Base-by-base conservation (phyloP, 2,797 vertebrate species). In the Lycodopsis pacificus region DNA sequence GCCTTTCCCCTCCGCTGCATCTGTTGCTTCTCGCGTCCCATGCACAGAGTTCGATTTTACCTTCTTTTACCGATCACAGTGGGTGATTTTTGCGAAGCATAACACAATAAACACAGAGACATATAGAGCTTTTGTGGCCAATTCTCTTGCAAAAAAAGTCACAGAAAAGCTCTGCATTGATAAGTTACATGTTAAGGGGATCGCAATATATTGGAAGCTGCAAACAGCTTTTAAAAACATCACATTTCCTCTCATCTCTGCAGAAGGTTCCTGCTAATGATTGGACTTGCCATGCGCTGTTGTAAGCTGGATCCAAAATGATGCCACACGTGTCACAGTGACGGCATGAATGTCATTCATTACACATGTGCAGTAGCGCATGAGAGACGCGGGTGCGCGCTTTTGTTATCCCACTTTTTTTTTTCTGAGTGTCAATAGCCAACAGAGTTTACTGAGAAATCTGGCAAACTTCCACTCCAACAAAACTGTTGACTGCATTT, bases 401-500 rank as follows among this genome's bases (percentile, higher is more conserved):
- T 81, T 34, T 59, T 63, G 65, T 77, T 58, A 84, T 85, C 69
- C 40, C 32, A 65, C 70, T 53, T 78, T 58, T 30, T 58, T 30
- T 30, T 73, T 66, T 57, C 17, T 36, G 22, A 61, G 59, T 71
- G 69, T 86, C 75, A 80, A 66, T 86, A 77, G 83, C 76, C 81
- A 7, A 51, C 81, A 25, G 65, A 73, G 66, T 82, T 85, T 76
- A 81, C 34, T 79, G 25, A 63, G 42, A 73, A 76, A 80, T 56
- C 65, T 81, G 81, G 83, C 75, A 77, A 83, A 77, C 61, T 54
- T 86, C 78, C 71, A 78, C 56, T 66, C 17, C 42, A 32, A 71
- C 57, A 73, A 87, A 90, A 91, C 64, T 71, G 80, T 82, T 83
- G 73, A 84, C 83, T 84, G 69, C 66, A 83, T 91, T 90, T 84